Evolutionary conservation across 1,140 invertebrate species (phyloP).

Genomic region (Globodera ellingtonae): DNA sequence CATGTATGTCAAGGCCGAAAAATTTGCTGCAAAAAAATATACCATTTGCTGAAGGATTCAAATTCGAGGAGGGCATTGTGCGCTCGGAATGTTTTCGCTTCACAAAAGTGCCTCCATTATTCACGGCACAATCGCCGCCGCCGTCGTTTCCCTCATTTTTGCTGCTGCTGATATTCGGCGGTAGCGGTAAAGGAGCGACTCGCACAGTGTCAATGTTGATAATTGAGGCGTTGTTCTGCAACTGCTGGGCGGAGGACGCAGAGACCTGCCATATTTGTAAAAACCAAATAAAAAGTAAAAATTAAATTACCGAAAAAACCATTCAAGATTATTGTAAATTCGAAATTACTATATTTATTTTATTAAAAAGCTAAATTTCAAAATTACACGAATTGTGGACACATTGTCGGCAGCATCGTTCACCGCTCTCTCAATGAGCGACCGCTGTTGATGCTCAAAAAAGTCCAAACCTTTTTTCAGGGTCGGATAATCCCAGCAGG

Average conservation of each 20-base stretch:
- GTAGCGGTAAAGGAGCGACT: background rate
- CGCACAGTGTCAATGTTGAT: constrained; percentile 33
- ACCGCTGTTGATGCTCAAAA: constrained; percentile 8
- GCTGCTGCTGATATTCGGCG: background rate
- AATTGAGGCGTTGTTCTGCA: constrained; percentile 28
- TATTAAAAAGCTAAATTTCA: background rate
- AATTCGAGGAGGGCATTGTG: background rate
- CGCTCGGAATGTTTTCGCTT: background rate
- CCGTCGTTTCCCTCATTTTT: background rate
- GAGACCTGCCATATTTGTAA: constrained; percentile 3
- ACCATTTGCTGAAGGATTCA: background rate
- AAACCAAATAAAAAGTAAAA: background rate
- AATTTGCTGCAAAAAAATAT: background rate
- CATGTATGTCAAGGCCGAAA: too few relatives aligned
- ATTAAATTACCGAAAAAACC: background rate
- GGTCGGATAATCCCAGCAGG: constrained; percentile 62
- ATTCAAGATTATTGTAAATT: background rate
- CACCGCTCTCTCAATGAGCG: constrained; percentile 1
- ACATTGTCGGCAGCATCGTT: constrained; percentile 21
- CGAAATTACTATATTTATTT: too few relatives aligned
- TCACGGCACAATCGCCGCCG: background rate
- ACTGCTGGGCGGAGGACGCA: constrained; percentile 16
- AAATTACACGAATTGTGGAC: constrained; percentile 16
- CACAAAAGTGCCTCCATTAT: constrained; percentile 6
- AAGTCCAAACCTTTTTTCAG: constrained; percentile 27